phyloP scores from a whole-genome alignment of 92 coral and sea anemone genomes.

The Parazoanthus atlanticus region DNA sequence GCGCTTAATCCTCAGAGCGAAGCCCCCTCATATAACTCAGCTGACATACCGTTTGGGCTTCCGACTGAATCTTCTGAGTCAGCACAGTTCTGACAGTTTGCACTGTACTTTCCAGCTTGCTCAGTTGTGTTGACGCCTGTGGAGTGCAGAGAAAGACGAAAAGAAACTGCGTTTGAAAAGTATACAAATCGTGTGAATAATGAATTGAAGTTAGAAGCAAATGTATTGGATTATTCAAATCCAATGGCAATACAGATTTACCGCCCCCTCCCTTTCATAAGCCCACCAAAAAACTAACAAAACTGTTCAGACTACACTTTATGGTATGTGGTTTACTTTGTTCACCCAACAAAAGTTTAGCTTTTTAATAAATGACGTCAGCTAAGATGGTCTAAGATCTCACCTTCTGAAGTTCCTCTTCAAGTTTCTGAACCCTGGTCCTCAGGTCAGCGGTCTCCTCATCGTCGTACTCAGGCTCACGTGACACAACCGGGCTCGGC shows the following conservation, averaged over 20 bases:
- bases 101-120: conserved; percentile 89
- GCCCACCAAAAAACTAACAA: too few species aligned
- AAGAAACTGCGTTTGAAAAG: background rate
- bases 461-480: conserved; percentile 52
- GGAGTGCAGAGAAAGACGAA: background rate
- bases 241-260: too few species aligned
- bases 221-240: too few species aligned
- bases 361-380: too few species aligned
- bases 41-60: conserved; percentile 96
- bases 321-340: too few species aligned
- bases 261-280: too few species aligned
- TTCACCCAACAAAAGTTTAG: too few species aligned
- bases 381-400: too few species aligned
- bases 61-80: conserved; percentile 94
- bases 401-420: conserved; percentile 84
- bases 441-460: conserved; percentile 68
- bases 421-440: conserved; percentile 72
- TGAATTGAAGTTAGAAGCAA: background rate
- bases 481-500: conserved; percentile 35
- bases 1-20: background rate
- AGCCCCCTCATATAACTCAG: background rate
- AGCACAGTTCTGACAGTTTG: conserved; percentile 90
- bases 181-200: background rate
- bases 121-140: conserved; percentile 82
- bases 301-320: too few species aligned